Conservation (phyloP, 2,797 vertebrate genomes). For the Anniella stebbinsi region DNA sequence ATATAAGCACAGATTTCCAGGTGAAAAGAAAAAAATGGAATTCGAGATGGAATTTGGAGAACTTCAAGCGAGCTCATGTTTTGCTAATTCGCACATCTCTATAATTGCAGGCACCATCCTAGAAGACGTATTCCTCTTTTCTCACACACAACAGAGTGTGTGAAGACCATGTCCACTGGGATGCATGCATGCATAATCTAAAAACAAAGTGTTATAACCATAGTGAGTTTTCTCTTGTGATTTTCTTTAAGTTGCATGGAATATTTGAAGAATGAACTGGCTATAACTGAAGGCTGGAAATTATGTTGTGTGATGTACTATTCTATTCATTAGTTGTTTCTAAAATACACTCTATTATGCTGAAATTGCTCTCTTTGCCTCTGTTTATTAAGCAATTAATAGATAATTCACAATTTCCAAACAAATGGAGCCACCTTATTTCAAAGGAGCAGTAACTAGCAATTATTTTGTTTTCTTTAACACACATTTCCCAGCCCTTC, state of each 20-base stretch:
- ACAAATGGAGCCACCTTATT: background rate
- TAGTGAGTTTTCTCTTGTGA: background rate
- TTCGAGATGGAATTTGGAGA: too few relatives aligned
- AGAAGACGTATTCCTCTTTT: background rate
- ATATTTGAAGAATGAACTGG: background rate
- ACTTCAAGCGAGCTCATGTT: too few relatives aligned
- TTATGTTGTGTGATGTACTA: background rate
- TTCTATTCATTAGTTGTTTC: background rate
- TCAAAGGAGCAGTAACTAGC: background rate
- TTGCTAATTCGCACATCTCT: too few relatives aligned
- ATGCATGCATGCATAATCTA: background rate
- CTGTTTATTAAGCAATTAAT: background rate
- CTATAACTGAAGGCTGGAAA: too few relatives aligned
- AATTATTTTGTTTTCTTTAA: conserved; percentile 8
- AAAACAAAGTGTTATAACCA: background rate
- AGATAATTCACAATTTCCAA: background rate
- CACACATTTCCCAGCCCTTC: conserved; percentile 24
- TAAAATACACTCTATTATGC: background rate
- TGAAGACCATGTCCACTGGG: background rate
- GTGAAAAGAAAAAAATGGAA: too few relatives aligned
- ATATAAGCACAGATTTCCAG: too few relatives aligned
- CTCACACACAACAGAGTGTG: too few relatives aligned
- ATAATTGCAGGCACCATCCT: background rate
- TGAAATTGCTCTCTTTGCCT: background rate
- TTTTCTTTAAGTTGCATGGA: background rate